phyloP scores from a whole-genome alignment of 2,113 vertebrate genomes.

The Melospiza georgiana region DNA sequence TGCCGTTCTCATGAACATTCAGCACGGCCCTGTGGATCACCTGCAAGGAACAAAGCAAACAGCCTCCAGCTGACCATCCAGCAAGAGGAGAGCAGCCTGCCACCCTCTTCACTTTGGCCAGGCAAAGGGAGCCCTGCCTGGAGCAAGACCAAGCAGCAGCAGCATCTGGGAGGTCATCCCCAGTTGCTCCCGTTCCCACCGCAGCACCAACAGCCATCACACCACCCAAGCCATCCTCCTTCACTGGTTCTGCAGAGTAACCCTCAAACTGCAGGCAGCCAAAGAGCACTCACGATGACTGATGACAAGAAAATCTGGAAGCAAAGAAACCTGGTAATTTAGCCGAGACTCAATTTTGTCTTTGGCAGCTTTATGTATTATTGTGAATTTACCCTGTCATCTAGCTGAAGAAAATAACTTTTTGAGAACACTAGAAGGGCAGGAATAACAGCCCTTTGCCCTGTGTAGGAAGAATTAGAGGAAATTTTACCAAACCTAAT shows the following conservation, averaged over 20 bases:
- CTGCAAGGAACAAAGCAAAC: conserved; percentile 52
- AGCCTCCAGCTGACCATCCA: not conserved
- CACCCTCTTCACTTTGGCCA: not conserved
- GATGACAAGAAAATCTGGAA: not conserved
- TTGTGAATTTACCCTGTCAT: conserved; percentile 51
- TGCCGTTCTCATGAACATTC: conserved; percentile 86
- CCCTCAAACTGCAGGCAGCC: not conserved
- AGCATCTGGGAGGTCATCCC: not conserved
- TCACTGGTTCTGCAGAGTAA: not conserved
- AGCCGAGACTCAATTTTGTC: not conserved
- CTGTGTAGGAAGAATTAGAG: not conserved
- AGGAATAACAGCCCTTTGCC: not conserved
- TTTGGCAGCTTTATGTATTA: conserved; percentile 41
- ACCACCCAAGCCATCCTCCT: not conserved
- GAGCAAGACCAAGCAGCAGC: accelerated
- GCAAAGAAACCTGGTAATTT: conserved; percentile 45
- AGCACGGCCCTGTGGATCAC: conserved; percentile 83
- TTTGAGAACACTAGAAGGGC: not conserved
- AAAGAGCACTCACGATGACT: not conserved
- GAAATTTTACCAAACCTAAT: conserved; percentile 18
- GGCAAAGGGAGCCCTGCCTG: not conserved
- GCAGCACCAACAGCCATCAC: accelerated
- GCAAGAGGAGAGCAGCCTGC: not conserved
- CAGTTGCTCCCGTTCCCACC: accelerated
- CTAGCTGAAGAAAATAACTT: conserved; percentile 36